phyloP scores from a whole-genome alignment of 2,113 vertebrate genomes.

The Benitochromis conjunctus region DNA sequence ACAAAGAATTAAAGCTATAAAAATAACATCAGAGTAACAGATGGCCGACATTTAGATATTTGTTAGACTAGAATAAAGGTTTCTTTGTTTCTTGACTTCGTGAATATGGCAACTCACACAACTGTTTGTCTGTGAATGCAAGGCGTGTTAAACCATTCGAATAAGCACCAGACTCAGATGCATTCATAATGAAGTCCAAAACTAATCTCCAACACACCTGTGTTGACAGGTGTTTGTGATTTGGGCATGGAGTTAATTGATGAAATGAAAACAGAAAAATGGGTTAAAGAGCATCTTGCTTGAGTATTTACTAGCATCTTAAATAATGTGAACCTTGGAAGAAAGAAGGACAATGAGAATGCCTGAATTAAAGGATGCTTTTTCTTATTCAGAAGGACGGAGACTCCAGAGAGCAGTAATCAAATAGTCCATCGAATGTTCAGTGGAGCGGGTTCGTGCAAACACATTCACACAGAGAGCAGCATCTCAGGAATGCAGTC shows the following conservation, averaged over 20 bases:
- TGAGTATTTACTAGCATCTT: neutral
- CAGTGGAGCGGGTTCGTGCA: neutral
- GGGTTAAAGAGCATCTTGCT: neutral
- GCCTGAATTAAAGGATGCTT: neutral
- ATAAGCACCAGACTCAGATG: conserved; percentile 24
- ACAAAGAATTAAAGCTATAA: neutral
- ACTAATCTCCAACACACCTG: conserved; percentile 26
- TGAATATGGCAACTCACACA: neutral
- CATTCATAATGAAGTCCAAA: conserved; percentile 13
- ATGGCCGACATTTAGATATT: neutral
- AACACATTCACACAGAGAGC: neutral
- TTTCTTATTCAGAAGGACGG: conserved; percentile 24
- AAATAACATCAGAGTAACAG: neutral
- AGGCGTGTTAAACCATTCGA: neutral
- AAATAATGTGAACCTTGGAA: neutral
- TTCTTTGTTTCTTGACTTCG: neutral
- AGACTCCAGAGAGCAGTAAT: conserved; percentile 28
- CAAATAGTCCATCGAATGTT: conserved; percentile 34
- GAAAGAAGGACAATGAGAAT: neutral
- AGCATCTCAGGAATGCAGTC: conserved; percentile 32
- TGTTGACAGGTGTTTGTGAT: conserved; percentile 51
- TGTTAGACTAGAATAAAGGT: neutral
- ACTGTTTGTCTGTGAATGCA: neutral
- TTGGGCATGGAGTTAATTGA: neutral
- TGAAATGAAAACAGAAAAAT: neutral